Conservation (phyloP, 2,888 invertebrate species). For the Drosophila helvetica region DNA sequence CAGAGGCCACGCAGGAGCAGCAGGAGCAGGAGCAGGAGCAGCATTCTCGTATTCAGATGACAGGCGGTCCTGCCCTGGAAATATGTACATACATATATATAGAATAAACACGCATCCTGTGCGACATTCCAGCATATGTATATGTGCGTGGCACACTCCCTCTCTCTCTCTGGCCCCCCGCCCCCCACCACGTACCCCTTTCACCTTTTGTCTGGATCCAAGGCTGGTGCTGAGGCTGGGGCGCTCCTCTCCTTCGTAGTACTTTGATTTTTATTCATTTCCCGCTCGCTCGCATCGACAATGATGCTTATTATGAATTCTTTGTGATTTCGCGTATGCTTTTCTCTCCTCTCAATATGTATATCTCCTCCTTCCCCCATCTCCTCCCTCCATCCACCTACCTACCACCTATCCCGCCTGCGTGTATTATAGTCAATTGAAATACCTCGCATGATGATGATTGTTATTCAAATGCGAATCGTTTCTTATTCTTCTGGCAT, state of each 20-base stretch:
- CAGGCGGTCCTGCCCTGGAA: constrained; percentile 56
- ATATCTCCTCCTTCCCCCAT: constrained; percentile 47
- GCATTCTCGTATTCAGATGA: constrained; percentile 65
- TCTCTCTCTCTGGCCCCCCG: neutral
- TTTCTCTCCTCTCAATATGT: constrained; percentile 72
- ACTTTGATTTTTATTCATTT: constrained; percentile 68
- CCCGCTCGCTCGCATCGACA: constrained; percentile 76
- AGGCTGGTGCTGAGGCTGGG: constrained; percentile 40
- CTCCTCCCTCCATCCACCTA: constrained; percentile 38
- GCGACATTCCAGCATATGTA: constrained; percentile 63
- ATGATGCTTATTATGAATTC: constrained; percentile 82
- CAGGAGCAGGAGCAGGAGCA: neutral
- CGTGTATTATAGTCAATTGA: constrained; percentile 51
- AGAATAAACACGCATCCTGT: constrained; percentile 72
- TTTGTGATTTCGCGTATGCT: constrained; percentile 77
- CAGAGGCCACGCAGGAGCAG: constrained; percentile 57
- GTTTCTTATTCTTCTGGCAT: constrained; percentile 51
- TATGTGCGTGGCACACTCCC: constrained; percentile 11
- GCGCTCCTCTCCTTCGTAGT: constrained; percentile 37
- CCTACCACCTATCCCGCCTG: neutral
- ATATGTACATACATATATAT: constrained; percentile 12
- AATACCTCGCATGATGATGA: constrained; percentile 75
- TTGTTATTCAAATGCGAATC: constrained; percentile 79
- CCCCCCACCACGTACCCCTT: constrained; percentile 54
- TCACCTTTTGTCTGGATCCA: constrained; percentile 46